phyloP scores from a whole-genome alignment of 2,888 invertebrate genomes.

The Venusia cambrica region DNA sequence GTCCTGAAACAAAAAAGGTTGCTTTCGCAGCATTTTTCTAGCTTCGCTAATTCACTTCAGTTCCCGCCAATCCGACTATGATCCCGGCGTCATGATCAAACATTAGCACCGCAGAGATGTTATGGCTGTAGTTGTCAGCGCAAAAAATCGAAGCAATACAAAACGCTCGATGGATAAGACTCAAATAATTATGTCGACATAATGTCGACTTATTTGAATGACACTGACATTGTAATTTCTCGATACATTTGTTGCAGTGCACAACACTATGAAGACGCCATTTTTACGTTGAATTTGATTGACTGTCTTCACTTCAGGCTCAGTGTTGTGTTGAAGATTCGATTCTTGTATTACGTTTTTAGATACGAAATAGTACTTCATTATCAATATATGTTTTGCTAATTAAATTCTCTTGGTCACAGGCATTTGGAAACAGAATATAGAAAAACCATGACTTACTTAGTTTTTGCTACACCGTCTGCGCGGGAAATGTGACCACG shows the following conservation, averaged over 20 bases:
- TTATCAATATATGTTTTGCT: slow-evolving; percentile 2
- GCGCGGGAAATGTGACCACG: slow-evolving; percentile 78
- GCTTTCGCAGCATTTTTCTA: too few species aligned
- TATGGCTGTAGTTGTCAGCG: too few species aligned
- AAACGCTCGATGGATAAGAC: too few species aligned
- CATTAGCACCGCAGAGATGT: too few species aligned
- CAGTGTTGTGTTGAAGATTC: slow-evolving; percentile 40
- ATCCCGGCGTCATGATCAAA: too few species aligned
- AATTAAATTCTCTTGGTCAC: slow-evolving; percentile 24
- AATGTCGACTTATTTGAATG: too few species aligned
- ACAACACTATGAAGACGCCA: slow-evolving; percentile 65
- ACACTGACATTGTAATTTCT: slow-evolving; percentile 23
- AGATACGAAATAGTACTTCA: slow-evolving; percentile 32
- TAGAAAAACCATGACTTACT: slow-evolving; percentile 29
- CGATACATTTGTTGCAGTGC: slow-evolving; percentile 14
- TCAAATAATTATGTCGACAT: too few species aligned
- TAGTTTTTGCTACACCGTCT: slow-evolving; percentile 32
- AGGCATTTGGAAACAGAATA: slow-evolving; percentile 25
- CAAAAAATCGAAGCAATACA: too few species aligned
- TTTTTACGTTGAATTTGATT: slow-evolving; percentile 55
- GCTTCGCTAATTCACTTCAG: too few species aligned
- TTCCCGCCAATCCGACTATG: too few species aligned
- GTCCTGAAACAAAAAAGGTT: too few species aligned
- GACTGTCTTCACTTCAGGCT: too few species aligned
- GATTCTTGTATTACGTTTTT: slow-evolving; percentile 36